Conservation (phyloP, 2,888 invertebrate species). For the Lasioglossum vierecki region DNA sequence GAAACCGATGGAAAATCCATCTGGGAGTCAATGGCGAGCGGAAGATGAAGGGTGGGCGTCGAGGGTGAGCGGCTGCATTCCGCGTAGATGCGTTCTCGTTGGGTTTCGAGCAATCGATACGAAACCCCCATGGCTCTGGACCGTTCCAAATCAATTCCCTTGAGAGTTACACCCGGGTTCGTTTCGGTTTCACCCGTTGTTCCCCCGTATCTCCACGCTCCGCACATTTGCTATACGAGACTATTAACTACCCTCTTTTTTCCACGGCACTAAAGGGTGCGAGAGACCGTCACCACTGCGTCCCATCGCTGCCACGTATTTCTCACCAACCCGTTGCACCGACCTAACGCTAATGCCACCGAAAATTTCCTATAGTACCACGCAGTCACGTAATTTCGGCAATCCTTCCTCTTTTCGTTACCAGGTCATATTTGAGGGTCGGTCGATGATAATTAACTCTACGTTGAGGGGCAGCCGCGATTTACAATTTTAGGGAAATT, state of each 20-base stretch:
- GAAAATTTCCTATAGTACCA: constrained; percentile 30
- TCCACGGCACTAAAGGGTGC: constrained; percentile 41
- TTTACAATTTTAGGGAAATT: neutral
- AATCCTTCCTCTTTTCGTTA: neutral
- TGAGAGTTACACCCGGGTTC: constrained; percentile 61
- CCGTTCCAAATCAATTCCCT: constrained; percentile 70
- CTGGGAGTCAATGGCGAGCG: constrained; percentile 43
- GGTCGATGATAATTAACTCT: neutral
- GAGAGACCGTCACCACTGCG: constrained; percentile 34
- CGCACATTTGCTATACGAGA: constrained; percentile 50
- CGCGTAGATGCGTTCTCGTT: constrained; percentile 58
- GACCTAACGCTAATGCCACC: constrained; percentile 47
- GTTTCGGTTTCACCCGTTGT: constrained; percentile 64
- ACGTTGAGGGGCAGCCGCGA: neutral
- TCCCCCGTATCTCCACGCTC: constrained; percentile 20
- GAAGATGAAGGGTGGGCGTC: constrained; percentile 53
- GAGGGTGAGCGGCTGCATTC: constrained; percentile 52
- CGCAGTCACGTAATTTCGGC: constrained; percentile 27
- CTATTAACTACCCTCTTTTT: constrained; percentile 66
- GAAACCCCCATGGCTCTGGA: constrained; percentile 54
- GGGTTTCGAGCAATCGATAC: constrained; percentile 67
- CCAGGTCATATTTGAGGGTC: neutral
- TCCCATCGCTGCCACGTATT: constrained; percentile 22
- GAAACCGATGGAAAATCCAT: constrained; percentile 57
- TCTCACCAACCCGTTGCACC: constrained; percentile 38